phyloP scores from a whole-genome alignment of 2,113 vertebrate species.

The Mohoua ochrocephala region DNA sequence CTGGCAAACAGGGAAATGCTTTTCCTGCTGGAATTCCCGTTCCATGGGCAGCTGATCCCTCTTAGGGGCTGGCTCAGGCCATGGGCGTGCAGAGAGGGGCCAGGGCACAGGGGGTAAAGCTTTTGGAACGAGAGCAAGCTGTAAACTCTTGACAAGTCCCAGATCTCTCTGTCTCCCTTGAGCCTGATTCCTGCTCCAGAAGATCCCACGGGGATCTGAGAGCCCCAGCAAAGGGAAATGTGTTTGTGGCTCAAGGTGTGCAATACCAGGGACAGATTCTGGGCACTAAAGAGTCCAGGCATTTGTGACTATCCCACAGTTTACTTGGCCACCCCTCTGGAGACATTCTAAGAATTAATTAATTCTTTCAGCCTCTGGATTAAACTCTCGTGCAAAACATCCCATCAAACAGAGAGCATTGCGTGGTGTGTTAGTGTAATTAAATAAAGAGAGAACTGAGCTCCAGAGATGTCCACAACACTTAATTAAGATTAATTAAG shows the following conservation, averaged over 20 bases:
- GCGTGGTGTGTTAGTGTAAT: slow-evolving; percentile 1
- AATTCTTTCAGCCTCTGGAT: slow-evolving; percentile 2
- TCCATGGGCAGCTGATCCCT: not conserved
- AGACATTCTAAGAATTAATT: not conserved
- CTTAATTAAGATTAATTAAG: slow-evolving; percentile 62
- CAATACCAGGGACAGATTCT: not conserved
- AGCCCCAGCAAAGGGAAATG: not conserved
- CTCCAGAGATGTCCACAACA: slow-evolving; percentile 20
- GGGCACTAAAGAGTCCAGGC: not conserved
- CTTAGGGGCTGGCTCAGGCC: not conserved
- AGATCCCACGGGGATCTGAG: not conserved
- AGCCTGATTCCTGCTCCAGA: not conserved
- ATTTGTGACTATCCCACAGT: not conserved
- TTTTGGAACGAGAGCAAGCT: not conserved
- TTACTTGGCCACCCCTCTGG: not conserved
- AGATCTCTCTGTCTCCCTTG: not conserved
- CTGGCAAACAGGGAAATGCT: not conserved
- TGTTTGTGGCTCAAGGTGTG: not conserved
- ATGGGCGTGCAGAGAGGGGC: not conserved
- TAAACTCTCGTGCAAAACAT: slow-evolving; percentile 12
- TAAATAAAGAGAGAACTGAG: slow-evolving; percentile 35
- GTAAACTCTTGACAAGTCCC: not conserved
- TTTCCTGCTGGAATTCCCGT: not conserved
- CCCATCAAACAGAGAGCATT: slow-evolving; percentile 2
- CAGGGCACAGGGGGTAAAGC: not conserved